A percentile compares a stretch with the other conserved stretches of the same genome.
Evolutionary conservation across 1,140 invertebrate genomes (phyloP).

Genomic region (Atta texana): DNA sequence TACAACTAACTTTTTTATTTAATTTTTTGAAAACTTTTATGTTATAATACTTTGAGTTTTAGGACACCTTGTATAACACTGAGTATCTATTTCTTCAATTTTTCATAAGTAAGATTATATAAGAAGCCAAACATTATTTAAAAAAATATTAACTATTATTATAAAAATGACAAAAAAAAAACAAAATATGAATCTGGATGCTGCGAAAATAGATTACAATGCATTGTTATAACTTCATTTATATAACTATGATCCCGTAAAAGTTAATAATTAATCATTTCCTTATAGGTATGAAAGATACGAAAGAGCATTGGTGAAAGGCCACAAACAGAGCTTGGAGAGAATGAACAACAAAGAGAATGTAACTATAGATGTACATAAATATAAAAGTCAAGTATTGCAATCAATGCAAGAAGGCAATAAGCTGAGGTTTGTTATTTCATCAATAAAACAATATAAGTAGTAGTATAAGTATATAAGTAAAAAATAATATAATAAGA

Average conservation of each 20-base stretch:
- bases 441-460: neutral
- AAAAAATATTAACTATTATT: too few species aligned
- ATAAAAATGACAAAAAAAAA: neutral
- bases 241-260: neutral
- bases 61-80: too few species aligned
- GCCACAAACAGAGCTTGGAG: slow-evolving; percentile 86
- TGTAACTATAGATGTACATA: slow-evolving; percentile 82
- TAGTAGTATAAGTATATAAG: too few species aligned
- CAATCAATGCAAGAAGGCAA: slow-evolving; percentile 85
- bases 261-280: slow-evolving; percentile 43
- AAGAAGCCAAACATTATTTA: neutral
- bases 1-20: too few species aligned
- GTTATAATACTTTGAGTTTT: too few species aligned
- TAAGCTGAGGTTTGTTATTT: slow-evolving; percentile 86
- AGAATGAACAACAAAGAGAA: slow-evolving; percentile 83
- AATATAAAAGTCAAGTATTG: slow-evolving; percentile 85
- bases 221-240: neutral
- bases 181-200: neutral
- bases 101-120: neutral
- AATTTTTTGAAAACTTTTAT: too few species aligned
- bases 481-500: too few species aligned
- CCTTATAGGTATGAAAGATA: slow-evolving; percentile 85
- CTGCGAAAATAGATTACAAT: neutral
- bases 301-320: slow-evolving; percentile 87
- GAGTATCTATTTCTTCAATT: neutral